Evolutionary conservation across 1,140 invertebrate genomes (phyloP), one percentile per base, ranked within the genome.

Genomic region (Drosophila pruinosa): DNA sequence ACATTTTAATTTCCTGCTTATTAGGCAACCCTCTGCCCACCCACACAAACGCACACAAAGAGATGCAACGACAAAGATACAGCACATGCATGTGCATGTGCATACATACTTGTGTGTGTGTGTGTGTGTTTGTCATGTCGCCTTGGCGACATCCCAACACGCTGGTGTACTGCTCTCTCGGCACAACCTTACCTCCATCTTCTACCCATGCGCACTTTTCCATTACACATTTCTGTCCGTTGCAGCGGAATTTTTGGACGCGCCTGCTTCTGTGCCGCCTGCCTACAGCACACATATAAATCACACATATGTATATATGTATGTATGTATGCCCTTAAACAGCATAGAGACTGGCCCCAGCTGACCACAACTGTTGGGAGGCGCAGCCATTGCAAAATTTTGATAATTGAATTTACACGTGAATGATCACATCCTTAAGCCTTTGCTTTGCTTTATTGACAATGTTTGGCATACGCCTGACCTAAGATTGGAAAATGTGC

Each of bases 1-100:
- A 86, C 82, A 86, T 86, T 86, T 86, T 86, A 86, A 86, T 86
- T 86, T 86, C 81, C 81, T 86, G 81, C 81, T 86, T 86, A 86
- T 86, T 86, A 86, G 81, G 74, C 67, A 50, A 61, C 61, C 72
- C 69, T 69, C 62, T 58, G 31, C 65, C 62, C 78, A 47, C n/a
- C n/a, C 67, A 39, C 50, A 4, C 36, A 52, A 41, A 17, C 70
- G 22, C 36, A 39, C 31, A 62, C 41, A 58, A 47, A 69, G 74
- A 79, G 80, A 83, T 83, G 76, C 72, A 73, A 62, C 47, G 65
- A 45, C 61, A 75, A 78, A 79, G 75, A 79, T 79, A 59, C 15
- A 15, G 43, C 57, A 12, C 41, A 45, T 48, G 43, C 47, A 50
- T 17, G 14, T 39, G 26, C n/a, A n/a, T n/a, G n/a, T n/a, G n/a